Evolutionary conservation across 2,797 vertebrate genomes (phyloP).

Genomic region (Spinus pinus): DNA sequence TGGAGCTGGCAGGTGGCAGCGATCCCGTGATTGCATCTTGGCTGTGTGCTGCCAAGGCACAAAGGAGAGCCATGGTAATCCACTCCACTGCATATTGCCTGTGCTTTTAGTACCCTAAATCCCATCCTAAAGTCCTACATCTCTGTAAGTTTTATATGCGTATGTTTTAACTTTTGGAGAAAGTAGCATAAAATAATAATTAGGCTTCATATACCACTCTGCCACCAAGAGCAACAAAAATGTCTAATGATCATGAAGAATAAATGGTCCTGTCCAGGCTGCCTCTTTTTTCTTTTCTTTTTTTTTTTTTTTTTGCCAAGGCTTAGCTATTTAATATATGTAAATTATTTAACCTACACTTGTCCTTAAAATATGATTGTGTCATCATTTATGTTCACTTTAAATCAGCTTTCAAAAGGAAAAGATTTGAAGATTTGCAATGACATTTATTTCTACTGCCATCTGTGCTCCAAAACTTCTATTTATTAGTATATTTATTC

Average conservation of each 20-base stretch:
- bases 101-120: background rate
- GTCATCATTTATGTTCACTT: background rate
- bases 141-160: constrained; percentile 21
- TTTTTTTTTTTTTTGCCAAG: background rate
- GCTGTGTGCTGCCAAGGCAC: constrained; percentile 40
- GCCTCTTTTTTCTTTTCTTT: background rate
- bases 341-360: constrained; percentile 9
- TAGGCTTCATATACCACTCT: constrained; percentile 1
- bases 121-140: constrained; percentile 5
- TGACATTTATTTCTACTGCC: background rate
- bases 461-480: background rate
- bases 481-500: constrained; percentile 48
- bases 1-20: constrained; percentile 42
- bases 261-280: background rate
- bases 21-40: constrained; percentile 45
- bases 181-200: constrained; percentile 60
- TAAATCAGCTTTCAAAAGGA: background rate
- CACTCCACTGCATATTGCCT: background rate
- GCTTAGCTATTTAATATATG: background rate
- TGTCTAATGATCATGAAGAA: background rate
- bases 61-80: constrained; percentile 52
- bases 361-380: background rate
- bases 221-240: constrained; percentile 33
- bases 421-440: background rate
- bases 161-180: constrained; percentile 64